A percentile compares a stretch with the other conserved stretches of the same genome.
Conservation (phyloP, 1,140 invertebrate species). For the Sinonovacula constricta region DNA sequence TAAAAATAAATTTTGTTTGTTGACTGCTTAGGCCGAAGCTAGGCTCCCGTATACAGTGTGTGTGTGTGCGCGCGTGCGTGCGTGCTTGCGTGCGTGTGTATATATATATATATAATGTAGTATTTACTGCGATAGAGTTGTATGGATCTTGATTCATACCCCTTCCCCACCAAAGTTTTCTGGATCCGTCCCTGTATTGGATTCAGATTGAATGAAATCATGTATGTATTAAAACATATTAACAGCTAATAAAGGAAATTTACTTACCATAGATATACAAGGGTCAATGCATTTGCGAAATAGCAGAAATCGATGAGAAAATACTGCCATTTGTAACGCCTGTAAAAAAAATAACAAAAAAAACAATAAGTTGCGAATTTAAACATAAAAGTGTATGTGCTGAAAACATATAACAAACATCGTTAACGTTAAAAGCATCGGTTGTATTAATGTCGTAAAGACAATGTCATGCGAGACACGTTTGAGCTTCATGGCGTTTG, state of each 20-base stretch:
- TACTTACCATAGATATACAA: constrained; percentile 71
- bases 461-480: background rate
- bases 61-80: too few relatives aligned
- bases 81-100: too few relatives aligned
- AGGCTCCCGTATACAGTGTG: too few relatives aligned
- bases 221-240: background rate
- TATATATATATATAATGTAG: too few relatives aligned
- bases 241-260: background rate
- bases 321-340: constrained; percentile 71
- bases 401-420: background rate
- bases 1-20: too few relatives aligned
- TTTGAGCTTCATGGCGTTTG: background rate
- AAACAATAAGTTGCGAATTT: background rate
- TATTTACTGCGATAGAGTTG: too few relatives aligned
- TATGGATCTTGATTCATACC: background rate
- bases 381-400: too few relatives aligned
- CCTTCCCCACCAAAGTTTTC: background rate
- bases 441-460: background rate
- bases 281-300: constrained; percentile 64
- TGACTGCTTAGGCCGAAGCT: too few relatives aligned
- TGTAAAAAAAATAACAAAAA: constrained; percentile 56
- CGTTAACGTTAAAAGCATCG: background rate
- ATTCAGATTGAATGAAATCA: background rate
- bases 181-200: background rate
- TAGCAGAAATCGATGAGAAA: constrained; percentile 76